Evolutionary conservation across 2,888 invertebrate genomes (phyloP).

Genomic region (Proisotoma minuta): DNA sequence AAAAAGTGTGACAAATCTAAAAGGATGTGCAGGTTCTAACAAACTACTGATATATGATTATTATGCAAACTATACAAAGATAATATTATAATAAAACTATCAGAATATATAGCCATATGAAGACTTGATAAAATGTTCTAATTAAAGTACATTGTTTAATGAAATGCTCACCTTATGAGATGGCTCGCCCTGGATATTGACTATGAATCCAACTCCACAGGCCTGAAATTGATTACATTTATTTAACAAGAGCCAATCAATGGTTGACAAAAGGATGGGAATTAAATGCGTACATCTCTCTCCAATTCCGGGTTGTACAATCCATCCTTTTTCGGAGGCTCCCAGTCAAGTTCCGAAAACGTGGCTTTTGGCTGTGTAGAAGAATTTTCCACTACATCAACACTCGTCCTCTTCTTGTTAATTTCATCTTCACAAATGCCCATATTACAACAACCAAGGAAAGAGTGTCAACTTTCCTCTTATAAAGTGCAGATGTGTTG

Average conservation of each 20-base stretch:
- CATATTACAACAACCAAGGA: neutral
- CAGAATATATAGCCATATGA: too few relatives aligned
- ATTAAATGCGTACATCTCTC: too few relatives aligned
- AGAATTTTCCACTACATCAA: neutral
- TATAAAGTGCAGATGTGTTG: neutral
- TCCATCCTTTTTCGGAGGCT: conserved; percentile 72
- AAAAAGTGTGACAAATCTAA: too few relatives aligned
- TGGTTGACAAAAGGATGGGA: too few relatives aligned
- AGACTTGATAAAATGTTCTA: neutral
- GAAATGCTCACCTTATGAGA: conserved; percentile 76
- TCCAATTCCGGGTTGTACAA: conserved; percentile 94
- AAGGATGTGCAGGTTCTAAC: too few relatives aligned
- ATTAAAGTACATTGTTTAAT: neutral
- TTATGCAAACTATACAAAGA: too few relatives aligned
- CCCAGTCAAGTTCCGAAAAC: conserved; percentile 37
- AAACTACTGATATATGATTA: too few relatives aligned
- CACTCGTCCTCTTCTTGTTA: neutral
- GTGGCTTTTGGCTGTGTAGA: neutral
- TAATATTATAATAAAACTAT: too few relatives aligned
- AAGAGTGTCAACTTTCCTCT: neutral
- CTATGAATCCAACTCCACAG: conserved; percentile 98
- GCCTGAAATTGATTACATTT: too few relatives aligned
- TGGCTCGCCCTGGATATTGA: conserved; percentile 90
- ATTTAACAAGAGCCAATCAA: too few relatives aligned
- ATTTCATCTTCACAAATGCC: neutral